Evolutionary conservation across 2,888 invertebrate genomes (phyloP).

Genomic region (Laothoe populi): DNA sequence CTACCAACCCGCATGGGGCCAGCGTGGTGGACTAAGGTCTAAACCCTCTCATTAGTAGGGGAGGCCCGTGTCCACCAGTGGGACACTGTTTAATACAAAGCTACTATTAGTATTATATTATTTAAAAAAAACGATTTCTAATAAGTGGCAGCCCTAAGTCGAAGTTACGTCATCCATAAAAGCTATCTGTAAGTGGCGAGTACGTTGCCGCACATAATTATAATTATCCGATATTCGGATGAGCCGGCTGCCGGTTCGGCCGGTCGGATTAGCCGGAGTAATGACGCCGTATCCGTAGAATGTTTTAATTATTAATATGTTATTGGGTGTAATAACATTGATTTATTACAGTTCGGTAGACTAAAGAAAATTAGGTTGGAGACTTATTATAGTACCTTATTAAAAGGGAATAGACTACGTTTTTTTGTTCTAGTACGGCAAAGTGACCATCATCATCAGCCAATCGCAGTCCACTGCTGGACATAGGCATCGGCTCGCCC

Average conservation of each 20-base stretch:
- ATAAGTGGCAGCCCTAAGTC: not conserved
- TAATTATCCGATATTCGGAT: constrained; percentile 12
- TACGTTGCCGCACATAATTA: constrained; percentile 12
- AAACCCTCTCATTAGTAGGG: no score
- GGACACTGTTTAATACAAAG: no score
- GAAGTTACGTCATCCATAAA: constrained; percentile 9
- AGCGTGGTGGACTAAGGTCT: no score
- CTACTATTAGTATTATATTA: no score
- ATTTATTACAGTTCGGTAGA: not conserved
- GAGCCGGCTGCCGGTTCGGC: not conserved
- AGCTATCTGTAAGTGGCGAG: constrained; percentile 19
- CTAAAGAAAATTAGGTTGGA: not conserved
- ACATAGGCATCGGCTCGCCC: no score
- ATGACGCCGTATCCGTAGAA: not conserved
- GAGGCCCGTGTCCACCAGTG: no score
- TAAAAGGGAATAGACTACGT: no score
- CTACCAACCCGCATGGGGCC: no score
- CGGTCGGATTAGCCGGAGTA: constrained; percentile 8
- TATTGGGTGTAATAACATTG: not conserved
- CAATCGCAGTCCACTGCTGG: no score
- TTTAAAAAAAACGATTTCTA: not conserved
- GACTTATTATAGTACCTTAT: no score
- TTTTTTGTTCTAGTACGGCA: no score
- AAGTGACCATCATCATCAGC: no score
- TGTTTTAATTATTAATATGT: constrained; percentile 2